phyloP scores from a whole-genome alignment of 2,113 vertebrate genomes.

The Uria aalge region DNA sequence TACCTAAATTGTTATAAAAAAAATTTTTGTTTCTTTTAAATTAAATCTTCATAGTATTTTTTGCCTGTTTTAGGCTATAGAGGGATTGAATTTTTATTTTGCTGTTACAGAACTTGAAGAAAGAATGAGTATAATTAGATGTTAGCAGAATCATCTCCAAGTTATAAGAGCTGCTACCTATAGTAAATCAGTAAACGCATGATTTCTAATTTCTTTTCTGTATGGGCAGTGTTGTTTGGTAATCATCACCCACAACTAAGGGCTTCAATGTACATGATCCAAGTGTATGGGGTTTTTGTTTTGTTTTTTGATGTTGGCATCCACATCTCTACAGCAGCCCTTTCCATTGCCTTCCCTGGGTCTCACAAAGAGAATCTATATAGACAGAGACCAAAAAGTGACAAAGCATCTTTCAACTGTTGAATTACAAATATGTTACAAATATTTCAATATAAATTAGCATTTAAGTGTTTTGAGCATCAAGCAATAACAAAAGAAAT shows the following conservation, averaged over 20 bases:
- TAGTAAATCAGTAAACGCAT: background rate
- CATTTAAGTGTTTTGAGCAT: background rate
- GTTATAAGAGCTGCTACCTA: background rate
- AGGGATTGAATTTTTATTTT: background rate
- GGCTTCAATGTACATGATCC: background rate
- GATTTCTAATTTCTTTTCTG: background rate
- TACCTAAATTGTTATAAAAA: background rate
- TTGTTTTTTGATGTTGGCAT: background rate
- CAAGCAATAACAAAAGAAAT: background rate
- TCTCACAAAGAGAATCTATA: background rate
- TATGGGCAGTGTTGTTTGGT: background rate
- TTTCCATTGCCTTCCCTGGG: background rate
- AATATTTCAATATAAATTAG: background rate
- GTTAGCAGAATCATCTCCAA: background rate
- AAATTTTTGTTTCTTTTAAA: background rate
- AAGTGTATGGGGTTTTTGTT: accelerated
- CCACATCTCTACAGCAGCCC: background rate
- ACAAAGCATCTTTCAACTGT: background rate
- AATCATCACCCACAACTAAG: background rate
- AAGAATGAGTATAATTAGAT: background rate
- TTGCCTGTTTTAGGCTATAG: background rate
- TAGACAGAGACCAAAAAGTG: background rate
- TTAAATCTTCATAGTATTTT: background rate
- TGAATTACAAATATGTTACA: too few species aligned
- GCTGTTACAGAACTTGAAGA: accelerated